Evolutionary conservation across 2,888 invertebrate genomes (phyloP), one percentile per base, ranked within the genome.

Genomic region (Catocala sponsa): DNA sequence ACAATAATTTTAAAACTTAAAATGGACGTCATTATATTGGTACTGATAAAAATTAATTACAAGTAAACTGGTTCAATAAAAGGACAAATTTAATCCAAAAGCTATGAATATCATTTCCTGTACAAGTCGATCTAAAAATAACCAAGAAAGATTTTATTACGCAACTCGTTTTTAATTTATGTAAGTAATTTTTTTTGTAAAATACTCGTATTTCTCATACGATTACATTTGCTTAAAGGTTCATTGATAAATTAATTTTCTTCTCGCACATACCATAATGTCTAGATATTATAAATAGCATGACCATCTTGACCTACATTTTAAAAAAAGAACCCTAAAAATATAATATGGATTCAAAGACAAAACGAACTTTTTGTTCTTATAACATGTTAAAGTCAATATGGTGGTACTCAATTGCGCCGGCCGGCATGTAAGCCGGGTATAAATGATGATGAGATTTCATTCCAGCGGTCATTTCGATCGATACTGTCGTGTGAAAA

Each of bases 381-480:
- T 70, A 75, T 72, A 74, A 74, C 74, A 66, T 25, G 25, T 25
- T 25, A 1, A 70, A 74, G 74, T 70, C 70, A 68, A 67, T 53
- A 53, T 32, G 42, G 48, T 74, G 38, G 44, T 59, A 57, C 53
- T 59, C 73, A 70, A 63, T 66, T 73, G 73, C 70, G 60, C 63
- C 50, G 44, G 44, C 63, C 51, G 42, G 10, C 49, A n/a, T 53
- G 62, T 62, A 25, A 55, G 59, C 61, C 69, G 60, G 68, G 76
- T 88, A 88, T 90, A 90, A 84, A 90, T 87, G 71, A 74, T 77
- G 79, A 74, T 68, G 78, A 67, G 79, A 77, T 80, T 81, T 80
- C 82, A 83, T 76, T 76, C 59, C 66, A 70, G 67, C 80, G 78
- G 70, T 82, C 87, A 90, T 86, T 87, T 87, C 83, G 84, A 82